These are phyloP conservation scores for Ceyx melanurus DNA, from an alignment of 2,113 vertebrate species.

Conservation along the genomic window DNA sequence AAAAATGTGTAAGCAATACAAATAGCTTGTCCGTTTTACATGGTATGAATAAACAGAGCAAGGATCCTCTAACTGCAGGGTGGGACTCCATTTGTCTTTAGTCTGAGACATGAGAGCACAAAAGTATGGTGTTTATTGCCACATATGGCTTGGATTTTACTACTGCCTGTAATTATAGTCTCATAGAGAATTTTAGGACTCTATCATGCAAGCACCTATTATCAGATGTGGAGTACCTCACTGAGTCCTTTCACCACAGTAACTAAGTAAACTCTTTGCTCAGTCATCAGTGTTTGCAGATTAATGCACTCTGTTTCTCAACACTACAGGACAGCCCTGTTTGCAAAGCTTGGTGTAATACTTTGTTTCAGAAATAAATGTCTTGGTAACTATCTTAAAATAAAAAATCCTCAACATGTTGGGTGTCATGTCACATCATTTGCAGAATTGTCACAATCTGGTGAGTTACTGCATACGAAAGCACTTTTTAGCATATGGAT, in stretches of 20 bases:
- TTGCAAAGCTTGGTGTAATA: slow-evolving; percentile 25
- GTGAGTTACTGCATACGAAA: slow-evolving; percentile 53
- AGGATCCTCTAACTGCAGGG: slow-evolving; percentile 31
- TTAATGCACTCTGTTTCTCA: slow-evolving; percentile 19
- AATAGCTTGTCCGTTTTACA: slow-evolving; percentile 39
- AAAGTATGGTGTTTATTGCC: slow-evolving; percentile 60
- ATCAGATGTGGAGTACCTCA: slow-evolving; percentile 8
- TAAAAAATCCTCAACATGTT: slow-evolving; percentile 56
- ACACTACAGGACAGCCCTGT: background rate
- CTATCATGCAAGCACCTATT: background rate
- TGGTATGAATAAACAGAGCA: slow-evolving; percentile 36
- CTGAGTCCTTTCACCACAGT: background rate
- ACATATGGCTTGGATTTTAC: slow-evolving; percentile 54
- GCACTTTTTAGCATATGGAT: slow-evolving; percentile 57
- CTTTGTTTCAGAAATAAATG: slow-evolving; percentile 28
- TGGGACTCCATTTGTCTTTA: slow-evolving; percentile 46
- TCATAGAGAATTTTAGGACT: slow-evolving; percentile 30
- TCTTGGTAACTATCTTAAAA: slow-evolving; percentile 50
- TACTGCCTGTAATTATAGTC: slow-evolving; percentile 37
- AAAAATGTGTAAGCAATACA: background rate
- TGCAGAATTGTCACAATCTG: slow-evolving; percentile 61
- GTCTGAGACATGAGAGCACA: slow-evolving; percentile 40
- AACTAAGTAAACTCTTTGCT: background rate
- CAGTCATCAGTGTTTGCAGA: background rate
- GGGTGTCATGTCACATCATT: slow-evolving; percentile 60